Base-by-base conservation (phyloP, 2,888 invertebrate species). In the Ommatoiulus sabulosus region DNA sequence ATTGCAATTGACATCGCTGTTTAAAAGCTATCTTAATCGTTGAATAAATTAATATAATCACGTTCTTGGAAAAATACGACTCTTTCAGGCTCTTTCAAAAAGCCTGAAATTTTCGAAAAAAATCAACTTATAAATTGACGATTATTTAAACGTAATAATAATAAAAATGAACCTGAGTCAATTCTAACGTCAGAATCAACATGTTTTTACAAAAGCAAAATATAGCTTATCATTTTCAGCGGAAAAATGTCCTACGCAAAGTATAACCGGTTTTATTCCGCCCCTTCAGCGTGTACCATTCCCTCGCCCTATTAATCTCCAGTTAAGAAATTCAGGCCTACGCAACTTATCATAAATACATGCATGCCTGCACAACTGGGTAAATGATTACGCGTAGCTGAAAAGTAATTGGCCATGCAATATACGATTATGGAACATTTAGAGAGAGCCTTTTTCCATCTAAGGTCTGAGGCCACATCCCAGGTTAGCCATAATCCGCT, bases 311-410 rank as follows among this genome's bases (percentile, higher is more conserved):
- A 72, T 72, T 72, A 72, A 72, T 72, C 72, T 72, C 72, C 10
- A 20, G 72, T 72, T 72, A 24, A 20, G 72, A 7, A 72, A 24
- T 24, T 24, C 7, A 24, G n/a, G 24, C 63, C 63, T 0, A 63
- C 63, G n/a, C 63, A 63, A 63, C n/a, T 63, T 63, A 63, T 63
- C 63, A 63, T 63, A 63, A 63, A 63, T 63, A 63, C n/a, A 63
- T 63, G 63, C 63, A 63, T n/a, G 63, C 63, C 63, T 63, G 63
- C 63, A 63, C 63, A 72, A 72, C 20, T 72, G 20, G 20, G 10
- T 72, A 72, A 24, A n/a, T n/a, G 24, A 72, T 72, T 24, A 20
- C 20, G 24, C 10, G 20, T 72, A 72, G 72, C 24, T 72, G 72
- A 72, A 72, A 72, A 72, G 72, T 72, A 72, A 72, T 72, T 72